Conservation (phyloP, 2,113 vertebrate genomes). For the Hiodon alosoides region DNA sequence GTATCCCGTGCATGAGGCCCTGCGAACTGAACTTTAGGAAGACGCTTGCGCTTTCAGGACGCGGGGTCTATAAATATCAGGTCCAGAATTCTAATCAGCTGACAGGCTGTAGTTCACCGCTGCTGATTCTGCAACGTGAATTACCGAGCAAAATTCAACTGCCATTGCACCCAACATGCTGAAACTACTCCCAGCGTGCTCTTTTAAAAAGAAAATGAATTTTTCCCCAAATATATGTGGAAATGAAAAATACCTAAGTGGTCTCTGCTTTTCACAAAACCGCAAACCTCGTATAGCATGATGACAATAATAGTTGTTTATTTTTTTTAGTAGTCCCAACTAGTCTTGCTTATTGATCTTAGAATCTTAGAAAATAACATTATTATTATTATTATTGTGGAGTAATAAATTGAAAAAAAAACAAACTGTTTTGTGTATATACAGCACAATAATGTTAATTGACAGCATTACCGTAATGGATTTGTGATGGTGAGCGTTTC, state of each 20-base stretch:
- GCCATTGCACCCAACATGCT: background rate
- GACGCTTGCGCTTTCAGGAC: background rate
- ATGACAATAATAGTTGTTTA: too few relatives aligned
- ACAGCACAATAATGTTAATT: background rate
- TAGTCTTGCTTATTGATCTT: too few relatives aligned
- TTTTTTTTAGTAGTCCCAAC: background rate
- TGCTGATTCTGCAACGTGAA: conserved; percentile 8
- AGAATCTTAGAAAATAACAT: too few relatives aligned
- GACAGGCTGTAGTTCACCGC: conserved; percentile 1
- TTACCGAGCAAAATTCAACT: conserved; percentile 2
- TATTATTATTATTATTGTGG: too few relatives aligned
- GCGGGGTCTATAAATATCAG: background rate
- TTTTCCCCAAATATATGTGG: conserved; percentile 8
- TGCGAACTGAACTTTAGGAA: background rate
- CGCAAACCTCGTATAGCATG: too few relatives aligned
- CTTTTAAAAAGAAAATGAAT: conserved; percentile 10
- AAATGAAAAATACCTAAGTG: background rate
- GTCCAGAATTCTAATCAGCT: conserved; percentile 8
- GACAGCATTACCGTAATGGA: conserved; percentile 1
- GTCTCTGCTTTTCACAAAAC: background rate
- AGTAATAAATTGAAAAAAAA: background rate
- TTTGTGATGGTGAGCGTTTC: background rate
- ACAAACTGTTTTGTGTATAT: background rate
- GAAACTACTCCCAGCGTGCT: background rate
- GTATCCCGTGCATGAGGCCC: background rate